phyloP scores from a whole-genome alignment of 1,140 invertebrate genomes.

The Brachionus manjavacas region DNA sequence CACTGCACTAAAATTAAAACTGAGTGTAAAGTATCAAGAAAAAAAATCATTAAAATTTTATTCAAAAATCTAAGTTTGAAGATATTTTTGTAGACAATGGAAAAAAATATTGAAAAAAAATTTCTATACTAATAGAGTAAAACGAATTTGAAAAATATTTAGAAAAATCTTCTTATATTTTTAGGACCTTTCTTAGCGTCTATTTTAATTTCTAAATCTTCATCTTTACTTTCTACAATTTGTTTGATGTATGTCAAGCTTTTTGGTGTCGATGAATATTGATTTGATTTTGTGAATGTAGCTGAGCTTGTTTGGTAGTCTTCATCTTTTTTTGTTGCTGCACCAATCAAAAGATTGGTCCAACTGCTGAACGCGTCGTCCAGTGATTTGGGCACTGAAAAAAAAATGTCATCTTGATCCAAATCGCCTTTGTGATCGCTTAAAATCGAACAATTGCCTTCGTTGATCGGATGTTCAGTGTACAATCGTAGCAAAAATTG shows the following conservation, averaged over 20 bases:
- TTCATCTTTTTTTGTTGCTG: background rate
- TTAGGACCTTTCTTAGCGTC: background rate
- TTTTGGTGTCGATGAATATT: background rate
- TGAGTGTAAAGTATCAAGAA: background rate
- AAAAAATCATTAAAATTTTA: background rate
- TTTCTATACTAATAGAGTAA: background rate
- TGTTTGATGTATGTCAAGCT: background rate
- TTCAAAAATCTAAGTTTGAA: background rate
- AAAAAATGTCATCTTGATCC: conserved; percentile 13
- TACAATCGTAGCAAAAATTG: conserved; percentile 64
- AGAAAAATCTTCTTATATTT: background rate
- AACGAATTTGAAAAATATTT: background rate
- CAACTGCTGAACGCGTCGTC: conserved; percentile 13
- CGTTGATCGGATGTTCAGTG: conserved; percentile 49
- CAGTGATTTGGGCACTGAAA: background rate
- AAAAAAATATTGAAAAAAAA: background rate
- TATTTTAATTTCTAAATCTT: background rate
- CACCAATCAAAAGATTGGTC: background rate
- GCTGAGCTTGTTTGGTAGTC: background rate
- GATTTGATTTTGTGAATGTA: background rate
- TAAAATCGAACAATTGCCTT: conserved; percentile 16
- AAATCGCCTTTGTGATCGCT: conserved; percentile 31
- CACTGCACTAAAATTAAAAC: no score
- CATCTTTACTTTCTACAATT: background rate
- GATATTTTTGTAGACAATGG: background rate